These are phyloP conservation scores for Elephantulus edwardii DNA, from an alignment of 2,113 vertebrate species.

Conservation along the genomic window DNA sequence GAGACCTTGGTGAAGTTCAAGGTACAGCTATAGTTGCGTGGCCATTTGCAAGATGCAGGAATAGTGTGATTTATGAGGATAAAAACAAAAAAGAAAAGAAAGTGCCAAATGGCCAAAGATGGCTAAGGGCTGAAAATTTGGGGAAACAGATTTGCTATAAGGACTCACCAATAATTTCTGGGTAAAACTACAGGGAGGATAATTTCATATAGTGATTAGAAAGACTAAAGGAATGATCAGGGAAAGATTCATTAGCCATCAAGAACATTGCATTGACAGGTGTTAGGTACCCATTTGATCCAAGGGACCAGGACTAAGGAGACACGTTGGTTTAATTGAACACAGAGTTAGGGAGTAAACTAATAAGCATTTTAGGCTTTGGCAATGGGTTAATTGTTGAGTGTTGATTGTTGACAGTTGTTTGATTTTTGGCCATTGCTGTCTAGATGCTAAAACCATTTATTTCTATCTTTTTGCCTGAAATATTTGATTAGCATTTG, in stretches of 20 bases:
- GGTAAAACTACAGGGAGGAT: slow-evolving; percentile 9
- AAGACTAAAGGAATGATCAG: slow-evolving; percentile 52
- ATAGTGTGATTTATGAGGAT: slow-evolving; percentile 57
- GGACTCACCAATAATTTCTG: neutral
- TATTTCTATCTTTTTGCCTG: slow-evolving; percentile 31
- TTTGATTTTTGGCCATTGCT: slow-evolving; percentile 31
- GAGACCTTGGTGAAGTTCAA: slow-evolving; percentile 12
- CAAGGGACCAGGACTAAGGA: neutral
- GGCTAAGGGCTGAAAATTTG: neutral
- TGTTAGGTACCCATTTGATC: slow-evolving; percentile 39
- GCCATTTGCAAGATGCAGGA: slow-evolving; percentile 27
- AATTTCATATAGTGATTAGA: slow-evolving; percentile 53
- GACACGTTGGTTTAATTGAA: slow-evolving; percentile 38
- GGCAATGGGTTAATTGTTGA: slow-evolving; percentile 24
- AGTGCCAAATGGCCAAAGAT: slow-evolving; percentile 18
- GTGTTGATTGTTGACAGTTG: neutral
- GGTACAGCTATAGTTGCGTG: slow-evolving; percentile 42
- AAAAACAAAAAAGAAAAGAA: slow-evolving; percentile 7
- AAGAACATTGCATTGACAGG: slow-evolving; percentile 58
- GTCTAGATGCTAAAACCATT: slow-evolving; percentile 1
- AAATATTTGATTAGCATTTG: slow-evolving; percentile 36
- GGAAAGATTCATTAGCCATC: slow-evolving; percentile 46
- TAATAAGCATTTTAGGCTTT: slow-evolving; percentile 37
- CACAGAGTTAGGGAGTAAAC: slow-evolving; percentile 13
- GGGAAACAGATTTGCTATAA: neutral